Base-by-base conservation (phyloP, 2,888 invertebrate species). In the Ceramica pisi region DNA sequence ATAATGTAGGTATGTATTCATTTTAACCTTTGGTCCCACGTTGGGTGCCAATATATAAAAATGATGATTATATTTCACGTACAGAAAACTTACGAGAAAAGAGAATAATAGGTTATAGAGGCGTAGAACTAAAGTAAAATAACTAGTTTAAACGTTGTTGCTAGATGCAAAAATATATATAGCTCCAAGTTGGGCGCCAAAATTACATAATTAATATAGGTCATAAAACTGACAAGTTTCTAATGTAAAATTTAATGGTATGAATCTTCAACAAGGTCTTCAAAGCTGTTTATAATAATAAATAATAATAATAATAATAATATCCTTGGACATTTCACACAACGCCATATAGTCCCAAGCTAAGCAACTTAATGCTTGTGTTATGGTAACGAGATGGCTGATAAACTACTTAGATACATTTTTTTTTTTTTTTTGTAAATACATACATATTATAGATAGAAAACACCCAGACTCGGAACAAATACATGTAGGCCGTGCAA, bases 31-130 rank as follows among this genome's bases (percentile, higher is more conserved):
- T 23, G 2, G 55, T 12, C 64, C 31, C 31, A 31, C 31, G 31
- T 31, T 31, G 77, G 64, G 70, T 21, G 78, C 70, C 60, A 63
- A n/a, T 41, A n/a, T 41, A 46, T n/a, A 73, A 66, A 74, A 31
- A 31, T 4, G 0, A 21, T 21, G 26, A 48, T 41, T 10, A 23
- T 26, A 16, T 23, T 12, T 44, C 0, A 60, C 31, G 9, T 9
- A 10, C 38, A 38, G 12, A 50, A 44, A 75, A 5, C 31, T 31
- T 31, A 31, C 31, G 31, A 38, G 12, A 50, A 44, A 75, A 51
- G 21, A 59, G 46, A 38, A 31, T 31, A 31, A 31, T 31, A 31
- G 31, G 6, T 31, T 31, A 6, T 6, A 31, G 31, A 31, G 31
- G 2, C 31, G 31, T 31, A 31, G 31, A 31, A 5, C 31, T 31